A percentile compares a stretch with the other conserved stretches of the same genome.
These are phyloP conservation scores for Aphis craccivora DNA, from an alignment of 1,140 invertebrate genomes.

Conservation along the genomic window DNA sequence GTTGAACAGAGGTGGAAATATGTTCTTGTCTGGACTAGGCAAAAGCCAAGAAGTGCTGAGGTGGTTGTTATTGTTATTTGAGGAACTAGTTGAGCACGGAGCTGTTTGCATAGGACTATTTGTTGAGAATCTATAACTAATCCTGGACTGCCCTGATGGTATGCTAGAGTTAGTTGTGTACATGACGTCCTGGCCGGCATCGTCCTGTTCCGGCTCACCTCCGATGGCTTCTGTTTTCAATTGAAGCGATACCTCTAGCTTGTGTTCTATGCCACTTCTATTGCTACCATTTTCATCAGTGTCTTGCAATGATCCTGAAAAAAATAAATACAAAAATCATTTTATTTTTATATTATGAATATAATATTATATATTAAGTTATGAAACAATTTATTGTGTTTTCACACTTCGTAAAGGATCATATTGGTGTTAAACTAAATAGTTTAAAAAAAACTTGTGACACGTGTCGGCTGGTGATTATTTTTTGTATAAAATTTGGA, in stretches of 20 bases:
- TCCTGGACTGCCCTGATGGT: slow-evolving; percentile 12
- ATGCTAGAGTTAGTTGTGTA: slow-evolving; percentile 34
- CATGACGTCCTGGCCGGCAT: slow-evolving; percentile 76
- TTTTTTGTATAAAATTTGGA: slow-evolving; percentile 38
- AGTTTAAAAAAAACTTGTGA: slow-evolving; percentile 5
- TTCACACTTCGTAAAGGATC: neutral
- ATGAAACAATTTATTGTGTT: neutral
- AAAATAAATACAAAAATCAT: neutral
- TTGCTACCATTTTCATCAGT: slow-evolving; percentile 75
- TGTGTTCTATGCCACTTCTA: slow-evolving; percentile 61
- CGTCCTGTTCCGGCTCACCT: slow-evolving; percentile 69
- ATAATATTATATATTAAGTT: neutral
- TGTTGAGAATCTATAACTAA: slow-evolving; percentile 47
- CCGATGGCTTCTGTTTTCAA: slow-evolving; percentile 67
- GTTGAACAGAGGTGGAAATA: slow-evolving; percentile 69
- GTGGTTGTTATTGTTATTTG: slow-evolving; percentile 62
- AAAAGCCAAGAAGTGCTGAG: slow-evolving; percentile 66
- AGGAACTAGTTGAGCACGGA: slow-evolving; percentile 60
- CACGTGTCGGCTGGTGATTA: slow-evolving; percentile 11
- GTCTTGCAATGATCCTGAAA: slow-evolving; percentile 77
- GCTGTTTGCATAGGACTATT: slow-evolving; percentile 52
- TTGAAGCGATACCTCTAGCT: slow-evolving; percentile 61
- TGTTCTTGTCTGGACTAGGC: slow-evolving; percentile 71
- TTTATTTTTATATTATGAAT: neutral
- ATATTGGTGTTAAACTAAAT: neutral